Percentiles rank a stretch among this genome's conserved stretches.
Evolutionary conservation across 2,797 vertebrate species (phyloP).

Genomic region (Amniataba percoides): DNA sequence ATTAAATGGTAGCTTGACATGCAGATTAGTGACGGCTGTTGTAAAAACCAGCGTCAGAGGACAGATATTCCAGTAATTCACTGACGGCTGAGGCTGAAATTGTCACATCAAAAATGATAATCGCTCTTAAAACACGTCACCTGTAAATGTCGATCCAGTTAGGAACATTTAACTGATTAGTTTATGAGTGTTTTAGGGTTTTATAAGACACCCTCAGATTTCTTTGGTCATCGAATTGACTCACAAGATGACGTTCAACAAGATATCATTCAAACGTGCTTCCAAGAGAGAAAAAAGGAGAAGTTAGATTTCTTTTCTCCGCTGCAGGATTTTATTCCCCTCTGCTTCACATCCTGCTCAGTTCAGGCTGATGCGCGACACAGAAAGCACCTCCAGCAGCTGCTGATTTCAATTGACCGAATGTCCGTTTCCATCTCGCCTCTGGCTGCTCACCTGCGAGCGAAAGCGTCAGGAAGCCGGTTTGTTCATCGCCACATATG

Average conservation of each 20-base stretch:
- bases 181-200: no score
- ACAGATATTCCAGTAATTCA: slow-evolving; percentile 27
- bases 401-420: neutral
- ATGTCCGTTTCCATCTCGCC: neutral
- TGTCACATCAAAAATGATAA: neutral
- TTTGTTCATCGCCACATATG: slow-evolving; percentile 1
- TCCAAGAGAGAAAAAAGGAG: neutral
- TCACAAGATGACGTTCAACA: no score
- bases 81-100: slow-evolving; percentile 1
- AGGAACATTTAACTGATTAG: neutral
- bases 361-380: neutral
- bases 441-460: neutral
- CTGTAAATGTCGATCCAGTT: neutral
- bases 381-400: neutral
- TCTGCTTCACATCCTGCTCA: neutral
- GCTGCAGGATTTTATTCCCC: neutral
- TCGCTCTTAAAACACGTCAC: no score
- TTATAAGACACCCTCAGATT: no score
- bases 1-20: slow-evolving; percentile 39
- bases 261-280: neutral
- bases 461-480: neutral
- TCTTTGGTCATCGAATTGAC: no score
- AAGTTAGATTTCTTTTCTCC: neutral
- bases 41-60: slow-evolving; percentile 21
- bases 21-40: slow-evolving; percentile 36